A percentile compares a stretch with the other conserved stretches of the same genome.
Conservation (phyloP, 1,140 invertebrate genomes). For the Tetramorium simillimum region DNA sequence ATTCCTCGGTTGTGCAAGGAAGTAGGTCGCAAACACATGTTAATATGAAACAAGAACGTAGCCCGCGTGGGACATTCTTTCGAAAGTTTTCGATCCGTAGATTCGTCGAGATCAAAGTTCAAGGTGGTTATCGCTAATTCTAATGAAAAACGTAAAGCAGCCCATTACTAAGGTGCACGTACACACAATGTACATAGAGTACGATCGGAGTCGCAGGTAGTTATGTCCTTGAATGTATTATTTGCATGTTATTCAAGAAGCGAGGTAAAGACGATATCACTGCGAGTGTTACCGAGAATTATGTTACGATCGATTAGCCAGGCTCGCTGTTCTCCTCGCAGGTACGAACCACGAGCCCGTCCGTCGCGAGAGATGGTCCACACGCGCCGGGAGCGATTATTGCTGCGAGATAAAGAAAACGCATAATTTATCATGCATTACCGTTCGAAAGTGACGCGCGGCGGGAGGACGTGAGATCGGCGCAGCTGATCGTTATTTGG, state of each 20-base stretch:
- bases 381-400: constrained; percentile 2
- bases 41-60: constrained; percentile 26
- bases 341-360: not conserved
- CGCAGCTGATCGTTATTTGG: constrained; percentile 4
- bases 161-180: not conserved
- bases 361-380: not conserved
- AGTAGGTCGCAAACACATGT: constrained; percentile 56
- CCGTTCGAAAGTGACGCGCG: constrained; percentile 50
- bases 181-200: not conserved
- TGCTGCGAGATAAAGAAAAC: constrained; percentile 56
- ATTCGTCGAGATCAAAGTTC: not conserved
- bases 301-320: not conserved
- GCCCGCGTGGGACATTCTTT: constrained; percentile 14
- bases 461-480: not conserved
- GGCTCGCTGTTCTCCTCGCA: not conserved
- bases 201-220: not conserved
- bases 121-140: not conserved
- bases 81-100: not conserved
- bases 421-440: not conserved
- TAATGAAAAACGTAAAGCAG: not conserved
- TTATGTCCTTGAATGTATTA: not conserved
- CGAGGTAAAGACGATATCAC: not conserved
- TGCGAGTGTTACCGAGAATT: not conserved
- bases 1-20: constrained; percentile 33
- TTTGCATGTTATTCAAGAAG: not conserved